Evolutionary conservation across 2,113 vertebrate genomes (phyloP).

Genomic region (Mugil cephalus): DNA sequence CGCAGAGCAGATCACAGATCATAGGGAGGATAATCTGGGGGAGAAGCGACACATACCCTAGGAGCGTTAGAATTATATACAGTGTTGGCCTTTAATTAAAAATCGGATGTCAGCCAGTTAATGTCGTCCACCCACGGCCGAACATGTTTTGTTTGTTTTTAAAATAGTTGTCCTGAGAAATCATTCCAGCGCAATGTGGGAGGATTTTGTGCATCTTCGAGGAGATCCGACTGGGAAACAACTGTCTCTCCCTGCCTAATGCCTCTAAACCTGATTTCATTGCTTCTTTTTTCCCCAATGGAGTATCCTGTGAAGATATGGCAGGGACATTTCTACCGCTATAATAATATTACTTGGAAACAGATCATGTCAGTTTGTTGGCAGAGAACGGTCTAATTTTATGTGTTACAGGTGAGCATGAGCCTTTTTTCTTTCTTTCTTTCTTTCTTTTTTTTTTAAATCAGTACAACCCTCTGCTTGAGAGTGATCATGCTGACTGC

Average conservation of each 20-base stretch:
- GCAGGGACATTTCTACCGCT: background rate
- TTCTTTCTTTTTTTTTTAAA: too few relatives aligned
- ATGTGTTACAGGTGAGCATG: background rate
- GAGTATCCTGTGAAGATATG: background rate
- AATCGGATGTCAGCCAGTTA: conserved; percentile 31
- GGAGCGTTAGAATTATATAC: conserved; percentile 25
- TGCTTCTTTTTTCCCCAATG: background rate
- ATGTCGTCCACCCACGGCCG: conserved; percentile 14
- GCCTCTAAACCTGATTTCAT: conserved; percentile 8
- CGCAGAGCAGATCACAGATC: conserved; percentile 66
- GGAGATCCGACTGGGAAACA: background rate
- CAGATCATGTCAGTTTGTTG: background rate
- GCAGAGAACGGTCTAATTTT: background rate
- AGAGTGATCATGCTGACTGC: conserved; percentile 6
- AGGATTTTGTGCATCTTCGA: conserved; percentile 10
- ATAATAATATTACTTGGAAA: background rate
- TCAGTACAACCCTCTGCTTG: background rate
- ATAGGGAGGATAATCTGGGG: conserved; percentile 67
- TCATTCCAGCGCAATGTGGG: background rate
- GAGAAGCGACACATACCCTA: conserved; percentile 56
- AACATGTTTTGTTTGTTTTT: conserved; percentile 29
- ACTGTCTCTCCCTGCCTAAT: background rate
- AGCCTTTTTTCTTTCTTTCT: too few relatives aligned
- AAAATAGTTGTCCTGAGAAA: conserved; percentile 20
- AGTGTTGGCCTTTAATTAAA: conserved; percentile 39